Base-by-base conservation (phyloP, 2,888 invertebrate species). In the Andrena haemorrhoa region DNA sequence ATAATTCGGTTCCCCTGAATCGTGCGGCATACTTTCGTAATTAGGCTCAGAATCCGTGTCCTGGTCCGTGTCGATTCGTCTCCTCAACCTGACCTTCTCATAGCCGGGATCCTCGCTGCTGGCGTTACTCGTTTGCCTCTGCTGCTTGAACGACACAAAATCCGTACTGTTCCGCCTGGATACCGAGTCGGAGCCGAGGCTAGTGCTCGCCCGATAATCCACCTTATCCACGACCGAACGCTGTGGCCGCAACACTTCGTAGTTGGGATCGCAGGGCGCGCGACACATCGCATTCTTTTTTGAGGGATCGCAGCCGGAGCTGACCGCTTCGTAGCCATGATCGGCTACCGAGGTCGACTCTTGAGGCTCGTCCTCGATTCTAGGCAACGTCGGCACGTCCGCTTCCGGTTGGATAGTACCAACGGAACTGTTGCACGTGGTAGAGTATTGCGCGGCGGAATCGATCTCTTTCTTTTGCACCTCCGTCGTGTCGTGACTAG, bases 311-410 rank as follows among this genome's bases (percentile, higher is more conserved):
- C 94, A 35, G 95, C 79, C 83, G 94, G 94, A 35, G 95, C 94
- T 77, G 26, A 97, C 95, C 66, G 96, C 96, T 91, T 97, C 97
- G 92, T 97, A 97, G 6, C 96, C 97, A 0, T 97, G 96, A 94
- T 97, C 97, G 26, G 60, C 61, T 12, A 58, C 47, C 29, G 69
- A 35, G 5, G 26, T 20, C 8, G 33, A 49, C 5, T 47, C 56
- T 0, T 74, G 69, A n/a, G 23, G 33, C 10, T 47, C 47, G 4
- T 60, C 51, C 1, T 23, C 53, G 41, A 6, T 31, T 70, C 23
- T 80, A 6, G 35, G 2, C 2, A 47, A 33, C n/a, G 12, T 51
- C 0, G 31, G 16, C 7, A 23, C 23, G 2, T 84, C 84, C 4
- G 41, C 2, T 8, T 51, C 70, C 12, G 12, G 10, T 29, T 58